Evolutionary conservation across 2,888 invertebrate species (phyloP).

Genomic region (Brachyptera risi): DNA sequence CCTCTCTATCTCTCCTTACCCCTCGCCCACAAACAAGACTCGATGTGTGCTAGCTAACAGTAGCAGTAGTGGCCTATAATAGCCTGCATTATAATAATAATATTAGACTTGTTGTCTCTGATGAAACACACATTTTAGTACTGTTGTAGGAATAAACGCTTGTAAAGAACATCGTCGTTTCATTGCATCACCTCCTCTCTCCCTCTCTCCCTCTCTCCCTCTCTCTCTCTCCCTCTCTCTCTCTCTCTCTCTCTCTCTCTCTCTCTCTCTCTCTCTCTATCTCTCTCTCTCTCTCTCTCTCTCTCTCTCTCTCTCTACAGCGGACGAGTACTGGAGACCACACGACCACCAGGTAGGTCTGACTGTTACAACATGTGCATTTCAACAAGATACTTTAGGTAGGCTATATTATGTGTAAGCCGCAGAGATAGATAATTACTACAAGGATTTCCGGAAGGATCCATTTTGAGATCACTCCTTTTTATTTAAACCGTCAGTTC

Average conservation of each 20-base stretch:
- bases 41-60: too few species aligned
- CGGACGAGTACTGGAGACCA: too few species aligned
- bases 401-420: too few species aligned
- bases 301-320: background rate
- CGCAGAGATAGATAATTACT: too few species aligned
- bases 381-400: too few species aligned
- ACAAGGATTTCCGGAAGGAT: too few species aligned
- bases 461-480: too few species aligned
- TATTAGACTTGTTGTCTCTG: background rate
- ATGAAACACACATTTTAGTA: conserved; percentile 12
- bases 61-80: too few species aligned
- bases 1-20: background rate
- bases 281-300: background rate
- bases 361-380: too few species aligned
- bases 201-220: background rate
- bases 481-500: too few species aligned
- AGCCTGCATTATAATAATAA: background rate
- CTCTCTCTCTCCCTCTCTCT: background rate
- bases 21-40: too few species aligned
- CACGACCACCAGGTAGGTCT: too few species aligned
- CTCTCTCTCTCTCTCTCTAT: background rate
- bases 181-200: background rate
- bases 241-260: background rate
- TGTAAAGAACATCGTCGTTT: background rate
- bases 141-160: conserved; percentile 21